phyloP scores from a whole-genome alignment of 2,113 vertebrate species.

The Actinemys pallida region DNA sequence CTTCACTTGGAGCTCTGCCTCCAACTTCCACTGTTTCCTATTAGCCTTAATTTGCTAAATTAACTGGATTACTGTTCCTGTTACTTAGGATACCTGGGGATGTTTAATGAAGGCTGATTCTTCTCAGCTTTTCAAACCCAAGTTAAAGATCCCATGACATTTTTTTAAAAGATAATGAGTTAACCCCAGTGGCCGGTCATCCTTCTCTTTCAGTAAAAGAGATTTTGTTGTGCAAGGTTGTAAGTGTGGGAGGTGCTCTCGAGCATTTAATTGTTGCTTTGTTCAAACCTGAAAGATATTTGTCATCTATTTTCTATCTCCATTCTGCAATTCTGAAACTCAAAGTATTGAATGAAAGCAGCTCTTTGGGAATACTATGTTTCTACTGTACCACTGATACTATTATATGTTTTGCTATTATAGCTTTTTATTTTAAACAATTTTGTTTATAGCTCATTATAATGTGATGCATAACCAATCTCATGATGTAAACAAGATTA shows the following conservation, averaged over 20 bases:
- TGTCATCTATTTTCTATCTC: neutral
- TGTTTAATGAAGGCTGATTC: neutral
- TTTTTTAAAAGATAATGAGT: neutral
- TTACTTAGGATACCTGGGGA: neutral
- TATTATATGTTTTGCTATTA: neutral
- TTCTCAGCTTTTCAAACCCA: neutral
- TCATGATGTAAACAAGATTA: neutral
- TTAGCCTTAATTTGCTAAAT: neutral
- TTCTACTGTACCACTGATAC: neutral
- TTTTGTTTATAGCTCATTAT: neutral
- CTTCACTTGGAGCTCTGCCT: neutral
- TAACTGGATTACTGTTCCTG: neutral
- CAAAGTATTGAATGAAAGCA: neutral
- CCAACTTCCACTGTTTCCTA: neutral
- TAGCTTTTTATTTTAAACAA: neutral
- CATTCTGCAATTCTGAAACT: neutral
- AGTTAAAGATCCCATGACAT: neutral
- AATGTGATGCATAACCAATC: neutral
- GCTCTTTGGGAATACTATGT: neutral
- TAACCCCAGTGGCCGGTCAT: neutral
- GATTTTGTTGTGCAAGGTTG: neutral
- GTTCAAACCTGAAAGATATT: neutral
- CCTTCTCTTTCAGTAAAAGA: neutral
- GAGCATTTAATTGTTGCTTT: neutral
- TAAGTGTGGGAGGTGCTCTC: rapidly evolving